Evolutionary conservation across 1,140 invertebrate genomes (phyloP), one percentile per base, ranked within the genome.

Genomic region (Cydia fagiglandana): DNA sequence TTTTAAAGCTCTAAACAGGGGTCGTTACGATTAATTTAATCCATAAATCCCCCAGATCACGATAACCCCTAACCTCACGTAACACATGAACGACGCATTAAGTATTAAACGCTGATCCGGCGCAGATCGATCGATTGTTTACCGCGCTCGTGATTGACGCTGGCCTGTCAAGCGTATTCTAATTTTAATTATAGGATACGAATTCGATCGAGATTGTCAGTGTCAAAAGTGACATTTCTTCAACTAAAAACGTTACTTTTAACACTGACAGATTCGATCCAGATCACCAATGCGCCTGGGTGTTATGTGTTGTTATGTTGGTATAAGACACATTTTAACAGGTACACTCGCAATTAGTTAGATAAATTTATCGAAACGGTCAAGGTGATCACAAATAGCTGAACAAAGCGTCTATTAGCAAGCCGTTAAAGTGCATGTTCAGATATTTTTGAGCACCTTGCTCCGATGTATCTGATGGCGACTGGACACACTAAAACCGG

Each of bases 81-180:
- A 15, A 61, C 56, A 61, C 56, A 61, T 70, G 30, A 70, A 70
- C 30, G 34, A n/a, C 34, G n/a, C 13, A 70, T 70, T 70, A 41
- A 70, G 13, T 5, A 20, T 9, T 66, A 64, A 64, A n/a, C 66
- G n/a, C 66, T 17, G 34, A 28, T 66, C 24, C 28, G 34, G 61
- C 50, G 56, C 56, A 66, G 66, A 70, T 70, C 66, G 34, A n/a
- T 38, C 66, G 34, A 70, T 70, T 70, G 66, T 70, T 70, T 41
- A 70, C 30, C 28, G 4, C n/a, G 13, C 5, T 70, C 66, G 66
- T 70, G 66, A 70, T 41, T 70, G 66, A 70, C 66, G 34, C 66
- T 70, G 66, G 34, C 66, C 64, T 30, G 30, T 30, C 30, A 30
- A 3, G 30, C 30, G 30, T 30, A 30, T 30, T 30, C 30, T 30